phyloP scores from a whole-genome alignment of 2,888 invertebrate species.

The Trichopoda pennipes region DNA sequence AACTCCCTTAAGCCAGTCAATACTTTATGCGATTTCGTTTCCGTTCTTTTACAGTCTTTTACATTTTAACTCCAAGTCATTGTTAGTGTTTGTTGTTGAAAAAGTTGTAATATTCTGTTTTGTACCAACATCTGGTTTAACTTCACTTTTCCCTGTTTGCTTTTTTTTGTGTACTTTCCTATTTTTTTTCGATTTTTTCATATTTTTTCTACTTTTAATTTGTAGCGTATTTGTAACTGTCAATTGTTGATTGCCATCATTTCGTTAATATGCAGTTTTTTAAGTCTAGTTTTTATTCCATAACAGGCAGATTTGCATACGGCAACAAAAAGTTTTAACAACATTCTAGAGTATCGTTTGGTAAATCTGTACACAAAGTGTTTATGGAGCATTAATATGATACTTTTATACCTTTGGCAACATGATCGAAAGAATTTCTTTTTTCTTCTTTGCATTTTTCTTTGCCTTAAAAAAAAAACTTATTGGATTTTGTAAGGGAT shows the following conservation, averaged over 20 bases:
- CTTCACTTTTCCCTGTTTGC: neutral
- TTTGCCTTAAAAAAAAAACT: constrained; percentile 20
- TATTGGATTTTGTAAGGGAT: constrained; percentile 45
- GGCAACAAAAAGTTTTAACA: constrained; percentile 34
- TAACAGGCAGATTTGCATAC: constrained; percentile 50
- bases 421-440: neutral
- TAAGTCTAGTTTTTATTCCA: constrained; percentile 59
- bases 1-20: constrained; percentile 56
- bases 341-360: constrained; percentile 50
- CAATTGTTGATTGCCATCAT: constrained; percentile 69
- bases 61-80: constrained; percentile 6
- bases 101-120: constrained; percentile 61
- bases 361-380: constrained; percentile 63
- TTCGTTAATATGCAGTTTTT: constrained; percentile 38
- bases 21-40: constrained; percentile 60
- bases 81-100: constrained; percentile 43
- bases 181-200: constrained; percentile 2
- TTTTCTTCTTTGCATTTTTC: constrained; percentile 23
- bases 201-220: constrained; percentile 64
- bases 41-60: constrained; percentile 56
- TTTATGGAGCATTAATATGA: constrained; percentile 59
- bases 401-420: constrained; percentile 34
- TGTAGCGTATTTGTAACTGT: constrained; percentile 70
- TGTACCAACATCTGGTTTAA: constrained; percentile 53
- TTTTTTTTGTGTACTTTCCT: neutral